Evolutionary conservation across 2,888 invertebrate species (phyloP), one percentile per base, ranked within the genome.

Genomic region (Oxystoma pomonae): DNA sequence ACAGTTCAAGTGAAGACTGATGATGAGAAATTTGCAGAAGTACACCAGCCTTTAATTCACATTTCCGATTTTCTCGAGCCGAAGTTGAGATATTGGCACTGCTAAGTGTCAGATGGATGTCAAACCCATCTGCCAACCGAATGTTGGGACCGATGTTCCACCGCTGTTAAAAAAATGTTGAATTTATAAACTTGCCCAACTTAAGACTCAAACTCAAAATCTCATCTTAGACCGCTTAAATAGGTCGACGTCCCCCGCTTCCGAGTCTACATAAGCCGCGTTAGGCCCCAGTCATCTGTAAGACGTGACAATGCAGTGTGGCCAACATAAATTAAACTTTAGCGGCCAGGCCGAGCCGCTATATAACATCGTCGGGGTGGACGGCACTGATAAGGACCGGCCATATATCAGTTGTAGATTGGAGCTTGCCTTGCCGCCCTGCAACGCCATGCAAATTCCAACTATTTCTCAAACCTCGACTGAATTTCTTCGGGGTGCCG

Each of bases 311-410:
- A 80, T 80, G 79, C 78, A 76, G 75, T 73, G 77, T 75, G 73
- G 62, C 64, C 63, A 73, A 74, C 76, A 79, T 80, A 80, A 80
- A 80, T 80, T 80, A 80, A 80, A 80, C 79, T 80, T 80, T 80
- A 80, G 77, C 78, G 62, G 64, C 64, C 61, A 59, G 58, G 67
- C 65, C 66, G n/a, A n/a, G n/a, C n/a, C n/a, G n/a, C n/a, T n/a
- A n/a, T n/a, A n/a, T n/a, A n/a, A n/a, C n/a, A n/a, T 77, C 78
- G 77, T 74, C 76, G 77, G 77, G 80, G 80, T 80, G 80, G 80
- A 80, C 80, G 78, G 76, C 71, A 75, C 72, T 78, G 80, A 80
- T 80, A 80, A 80, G 79, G 76, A 77, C 71, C 67, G 68, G 75
- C 77, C 75, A 80, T 80, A 80, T 80, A 80, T 80, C 79, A 80